A percentile compares a stretch with the other conserved stretches of the same genome.
Conservation (phyloP, 2,113 vertebrate species). For the Notarius lentiginosus region DNA sequence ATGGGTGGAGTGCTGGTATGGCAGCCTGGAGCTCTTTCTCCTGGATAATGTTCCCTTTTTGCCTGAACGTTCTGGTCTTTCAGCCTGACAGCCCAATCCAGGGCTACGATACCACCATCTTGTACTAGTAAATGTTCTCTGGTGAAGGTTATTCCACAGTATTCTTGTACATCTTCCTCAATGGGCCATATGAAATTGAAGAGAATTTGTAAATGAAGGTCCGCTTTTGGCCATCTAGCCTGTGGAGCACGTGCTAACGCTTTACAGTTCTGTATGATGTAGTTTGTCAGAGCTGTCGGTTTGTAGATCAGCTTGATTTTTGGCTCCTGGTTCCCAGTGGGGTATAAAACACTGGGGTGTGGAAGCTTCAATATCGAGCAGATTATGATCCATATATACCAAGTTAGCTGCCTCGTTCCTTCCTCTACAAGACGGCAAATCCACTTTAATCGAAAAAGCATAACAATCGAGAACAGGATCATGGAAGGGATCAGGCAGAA, state of each 20-base stretch:
- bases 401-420: neutral
- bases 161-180: neutral
- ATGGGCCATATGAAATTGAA: constrained; percentile 57
- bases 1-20: constrained; percentile 57
- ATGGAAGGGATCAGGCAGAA: neutral
- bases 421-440: neutral
- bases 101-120: constrained; percentile 76
- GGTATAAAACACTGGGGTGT: neutral
- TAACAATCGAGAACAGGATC: neutral
- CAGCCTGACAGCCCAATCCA: constrained; percentile 80
- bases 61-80: constrained; percentile 44
- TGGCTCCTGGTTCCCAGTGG: neutral
- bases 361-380: neutral
- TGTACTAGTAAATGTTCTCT: constrained; percentile 76
- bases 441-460: neutral
- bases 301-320: neutral
- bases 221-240: constrained; percentile 4
- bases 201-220: constrained; percentile 74
- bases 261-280: constrained; percentile 6
- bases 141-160: constrained; percentile 62
- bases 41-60: constrained; percentile 45
- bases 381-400: neutral
- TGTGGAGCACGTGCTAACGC: neutral
- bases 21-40: neutral
- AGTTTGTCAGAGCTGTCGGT: neutral